phyloP scores from a whole-genome alignment of 2,888 invertebrate genomes.

The Macrostomum cliftonense region DNA sequence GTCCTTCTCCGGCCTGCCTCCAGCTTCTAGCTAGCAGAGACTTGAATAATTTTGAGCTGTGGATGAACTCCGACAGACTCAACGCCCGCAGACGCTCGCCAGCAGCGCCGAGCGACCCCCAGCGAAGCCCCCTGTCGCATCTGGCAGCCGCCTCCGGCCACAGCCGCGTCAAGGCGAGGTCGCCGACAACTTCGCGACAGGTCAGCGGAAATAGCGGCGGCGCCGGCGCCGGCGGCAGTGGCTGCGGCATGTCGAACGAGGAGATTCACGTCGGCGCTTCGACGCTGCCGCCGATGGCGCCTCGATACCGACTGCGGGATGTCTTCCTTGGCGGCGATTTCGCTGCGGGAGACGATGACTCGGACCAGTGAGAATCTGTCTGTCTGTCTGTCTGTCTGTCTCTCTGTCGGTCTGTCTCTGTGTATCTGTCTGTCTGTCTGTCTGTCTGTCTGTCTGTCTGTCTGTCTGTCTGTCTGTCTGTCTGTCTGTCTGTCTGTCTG shows the following conservation, averaged over 20 bases:
- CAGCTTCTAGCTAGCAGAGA: too few relatives aligned
- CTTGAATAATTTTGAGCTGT: too few relatives aligned
- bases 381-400: not conserved
- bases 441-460: not conserved
- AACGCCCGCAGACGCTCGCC: too few relatives aligned
- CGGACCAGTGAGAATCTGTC: not conserved
- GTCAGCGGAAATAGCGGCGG: too few relatives aligned
- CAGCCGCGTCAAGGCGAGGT: too few relatives aligned
- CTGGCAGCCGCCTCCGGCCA: too few relatives aligned
- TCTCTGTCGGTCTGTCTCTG: not conserved
- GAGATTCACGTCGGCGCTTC: not conserved
- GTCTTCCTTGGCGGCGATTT: conserved; percentile 57
- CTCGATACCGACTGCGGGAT: conserved; percentile 56
- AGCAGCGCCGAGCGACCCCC: too few relatives aligned
- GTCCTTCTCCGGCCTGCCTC: too few relatives aligned
- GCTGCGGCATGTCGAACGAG: not conserved
- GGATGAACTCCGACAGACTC: too few relatives aligned
- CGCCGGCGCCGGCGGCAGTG: too few relatives aligned
- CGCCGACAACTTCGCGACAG: too few relatives aligned
- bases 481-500: not conserved
- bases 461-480: not conserved
- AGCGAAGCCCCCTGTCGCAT: too few relatives aligned
- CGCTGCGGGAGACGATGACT: conserved; percentile 55
- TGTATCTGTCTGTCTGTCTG: not conserved
- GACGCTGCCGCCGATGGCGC: conserved; percentile 45